Evolutionary conservation across 2,888 invertebrate genomes (phyloP).

Genomic region (Acanthosepion esculentum): DNA sequence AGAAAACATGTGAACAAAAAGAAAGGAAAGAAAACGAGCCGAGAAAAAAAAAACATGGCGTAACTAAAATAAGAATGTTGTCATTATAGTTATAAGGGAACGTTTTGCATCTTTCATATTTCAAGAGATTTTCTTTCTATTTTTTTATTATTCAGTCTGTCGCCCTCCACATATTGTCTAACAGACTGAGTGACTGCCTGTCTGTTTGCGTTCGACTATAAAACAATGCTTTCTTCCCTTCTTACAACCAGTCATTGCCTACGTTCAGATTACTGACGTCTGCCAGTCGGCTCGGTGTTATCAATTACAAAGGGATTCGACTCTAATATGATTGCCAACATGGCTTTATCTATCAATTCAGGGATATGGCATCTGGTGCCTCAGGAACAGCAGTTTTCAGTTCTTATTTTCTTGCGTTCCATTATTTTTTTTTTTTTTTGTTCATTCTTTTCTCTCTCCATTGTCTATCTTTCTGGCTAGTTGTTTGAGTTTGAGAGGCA

Average conservation of each 20-base stretch:
- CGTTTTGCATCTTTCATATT: neutral
- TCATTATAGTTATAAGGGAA: neutral
- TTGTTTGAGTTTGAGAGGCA: neutral
- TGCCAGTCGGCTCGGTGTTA: neutral
- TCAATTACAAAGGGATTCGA: neutral
- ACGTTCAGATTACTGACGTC: neutral
- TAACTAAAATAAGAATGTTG: neutral
- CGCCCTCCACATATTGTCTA: neutral
- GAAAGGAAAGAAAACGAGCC: too few relatives aligned
- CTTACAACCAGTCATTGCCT: neutral
- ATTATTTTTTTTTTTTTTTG: neutral
- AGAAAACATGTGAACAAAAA: too few relatives aligned
- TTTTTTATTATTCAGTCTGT: too few relatives aligned
- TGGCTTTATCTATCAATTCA: neutral
- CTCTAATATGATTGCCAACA: constrained; percentile 4
- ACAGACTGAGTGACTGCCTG: neutral
- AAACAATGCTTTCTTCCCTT: neutral
- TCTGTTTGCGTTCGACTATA: neutral
- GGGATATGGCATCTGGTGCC: neutral
- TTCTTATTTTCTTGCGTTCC: too few relatives aligned
- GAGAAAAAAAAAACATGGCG: too few relatives aligned
- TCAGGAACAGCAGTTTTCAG: neutral
- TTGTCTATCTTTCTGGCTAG: neutral
- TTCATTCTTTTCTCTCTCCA: too few relatives aligned
- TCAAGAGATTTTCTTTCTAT: neutral